Evolutionary conservation across 2,113 vertebrate genomes (phyloP), one percentile per base, ranked within the genome.

Genomic region (Sturnus vulgaris): DNA sequence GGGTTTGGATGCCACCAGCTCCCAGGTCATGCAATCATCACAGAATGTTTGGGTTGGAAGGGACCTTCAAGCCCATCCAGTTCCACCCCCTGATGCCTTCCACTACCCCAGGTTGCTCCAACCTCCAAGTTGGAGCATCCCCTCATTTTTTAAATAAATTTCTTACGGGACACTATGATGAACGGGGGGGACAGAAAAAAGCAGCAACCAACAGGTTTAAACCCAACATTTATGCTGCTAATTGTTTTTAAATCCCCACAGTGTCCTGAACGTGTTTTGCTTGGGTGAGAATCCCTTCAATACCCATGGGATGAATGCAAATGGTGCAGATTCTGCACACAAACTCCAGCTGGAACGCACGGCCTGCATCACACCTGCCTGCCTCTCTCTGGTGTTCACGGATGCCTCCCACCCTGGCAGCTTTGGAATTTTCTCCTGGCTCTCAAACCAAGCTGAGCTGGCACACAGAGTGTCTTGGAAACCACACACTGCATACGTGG

Each of bases 321-420:
- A 25, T 4, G 4, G 15, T 0, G 7, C 17, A 4, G 14, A 15
- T 25, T 7, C 22, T 47, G 78, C 14, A 1, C 2, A 5, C 44
- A 39, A 64, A 46, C 19, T 27, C 60, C 9, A 11, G 39, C 5
- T 39, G 49, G 59, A 46, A 40, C 3, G 9, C 40, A 15, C 14
- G 40, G 40, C 40, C 40, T 42, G 40, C 40, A n/a, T 42, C 24
- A 56, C 23, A 13, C 4, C n/a, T 8, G 3, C 70, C 30, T 12
- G 53, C 13, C 37, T 31, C 53, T 21, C 19, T 39, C 53, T 0
- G 0, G 0, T 10, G 30, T 12, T 17, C 44, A 9, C 1, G 0
- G 2, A 19, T 40, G 39, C 31, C 63, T 55, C 73, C 1, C 6
- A 39, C 25, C 11, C 71, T 33, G 53, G 47, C 56, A 55, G 39